Base-by-base conservation (phyloP, 1,140 invertebrate genomes). In the Apis cerana region DNA sequence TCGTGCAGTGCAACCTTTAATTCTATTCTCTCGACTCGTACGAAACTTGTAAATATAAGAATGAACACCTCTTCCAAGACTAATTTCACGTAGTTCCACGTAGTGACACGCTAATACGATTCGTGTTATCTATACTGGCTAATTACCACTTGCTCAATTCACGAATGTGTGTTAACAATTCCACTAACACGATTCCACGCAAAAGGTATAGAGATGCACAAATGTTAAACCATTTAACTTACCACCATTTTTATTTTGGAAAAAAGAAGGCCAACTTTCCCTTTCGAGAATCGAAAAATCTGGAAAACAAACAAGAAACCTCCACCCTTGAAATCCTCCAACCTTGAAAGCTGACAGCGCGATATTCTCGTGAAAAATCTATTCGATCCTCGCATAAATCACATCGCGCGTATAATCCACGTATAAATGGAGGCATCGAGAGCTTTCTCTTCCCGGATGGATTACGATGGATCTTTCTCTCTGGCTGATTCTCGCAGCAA, bases 61-160 rank as follows among this genome's bases (percentile, higher is more conserved):
- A 74, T 70, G 19, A 21, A 21, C 5, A 19, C 23, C 23, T 43
- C 27, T 33, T 77, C 33, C 33, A 12, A 43, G 50, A 15, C 19
- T 81, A 33, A 62, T 12, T 10, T 12, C 4, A 59, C 48, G 5
- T 27, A n/a, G 33, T 62, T 7, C n/a, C 77, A 62, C 15, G 0
- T 21, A 19, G 43, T 33, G 23, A 64, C 50, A 11, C n/a, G 64
- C 70, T 80, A 80, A 74, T 80, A 13, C 27, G 15, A n/a, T 54
- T 19, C 52, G n/a, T 67, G 58, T 65, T 11, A 43, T 23, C 3
- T 61, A 56, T 48, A 58, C 68, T 80, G 74, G 43, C n/a, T 69
- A 78, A 69, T 19, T 21, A 50, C 7, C n/a, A 17, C 15, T n/a
- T 15, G 17, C 15, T 1, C 17, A 21, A 65, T 43, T 67, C 7